These are phyloP conservation scores for Andrena haemorrhoa DNA, from an alignment of 2,888 invertebrate genomes.

Conservation along the genomic window DNA sequence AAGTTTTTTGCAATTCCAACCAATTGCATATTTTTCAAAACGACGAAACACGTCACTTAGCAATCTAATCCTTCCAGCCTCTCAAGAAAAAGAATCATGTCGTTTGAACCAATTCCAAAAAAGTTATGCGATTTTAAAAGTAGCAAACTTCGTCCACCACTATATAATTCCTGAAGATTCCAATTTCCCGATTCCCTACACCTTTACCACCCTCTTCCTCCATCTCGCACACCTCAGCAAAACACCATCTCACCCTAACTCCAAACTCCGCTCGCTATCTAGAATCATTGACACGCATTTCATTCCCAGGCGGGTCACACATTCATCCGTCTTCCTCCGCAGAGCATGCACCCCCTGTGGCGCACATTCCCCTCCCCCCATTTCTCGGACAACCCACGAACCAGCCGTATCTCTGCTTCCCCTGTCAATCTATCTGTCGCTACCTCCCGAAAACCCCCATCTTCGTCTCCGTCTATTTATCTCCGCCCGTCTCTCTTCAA, in stretches of 20 bases:
- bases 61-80: too few relatives aligned
- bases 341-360: slow-evolving; percentile 3
- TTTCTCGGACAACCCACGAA: slow-evolving; percentile 21
- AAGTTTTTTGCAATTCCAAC: too few relatives aligned
- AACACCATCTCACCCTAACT: background rate
- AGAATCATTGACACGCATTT: slow-evolving; percentile 8
- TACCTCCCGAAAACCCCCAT: slow-evolving; percentile 38
- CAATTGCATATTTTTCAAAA: too few relatives aligned
- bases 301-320: slow-evolving; percentile 13
- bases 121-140: too few relatives aligned
- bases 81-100: too few relatives aligned
- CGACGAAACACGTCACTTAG: too few relatives aligned
- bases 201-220: background rate
- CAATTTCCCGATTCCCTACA: too few relatives aligned
- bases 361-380: slow-evolving; percentile 15
- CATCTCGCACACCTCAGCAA: background rate
- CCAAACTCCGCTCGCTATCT: background rate
- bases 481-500: slow-evolving; percentile 5
- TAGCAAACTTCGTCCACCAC: too few relatives aligned
- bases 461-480: slow-evolving; percentile 49
- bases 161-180: too few relatives aligned
- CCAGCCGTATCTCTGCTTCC: slow-evolving; percentile 36
- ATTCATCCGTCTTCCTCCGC: slow-evolving; percentile 9
- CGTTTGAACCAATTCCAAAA: too few relatives aligned
- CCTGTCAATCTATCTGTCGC: slow-evolving; percentile 53